phyloP scores from a whole-genome alignment of 2,113 vertebrate genomes.

The Plectropomus leopardus region DNA sequence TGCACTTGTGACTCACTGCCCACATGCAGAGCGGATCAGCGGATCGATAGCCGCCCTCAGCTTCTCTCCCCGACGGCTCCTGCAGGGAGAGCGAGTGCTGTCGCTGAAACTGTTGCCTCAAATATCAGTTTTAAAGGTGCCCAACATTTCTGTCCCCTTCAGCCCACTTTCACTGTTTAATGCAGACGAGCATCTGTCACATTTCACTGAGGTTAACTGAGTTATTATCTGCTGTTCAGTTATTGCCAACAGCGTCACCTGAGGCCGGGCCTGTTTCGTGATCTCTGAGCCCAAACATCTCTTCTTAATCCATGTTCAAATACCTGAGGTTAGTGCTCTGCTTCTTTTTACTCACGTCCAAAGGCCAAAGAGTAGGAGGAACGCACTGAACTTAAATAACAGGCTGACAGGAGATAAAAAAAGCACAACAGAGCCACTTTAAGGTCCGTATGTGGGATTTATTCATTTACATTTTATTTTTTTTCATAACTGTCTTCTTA shows the following conservation, averaged over 20 bases:
- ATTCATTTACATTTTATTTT: no score
- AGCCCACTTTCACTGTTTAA: conserved; percentile 6
- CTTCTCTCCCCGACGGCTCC: conserved; percentile 33
- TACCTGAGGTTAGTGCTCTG: not conserved
- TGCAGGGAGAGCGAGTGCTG: conserved; percentile 16
- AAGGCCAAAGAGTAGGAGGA: conserved; percentile 17
- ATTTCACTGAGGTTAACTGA: conserved; percentile 22
- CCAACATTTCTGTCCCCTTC: not conserved
- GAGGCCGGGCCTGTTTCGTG: not conserved
- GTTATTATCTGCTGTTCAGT: conserved; percentile 11
- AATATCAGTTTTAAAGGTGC: conserved; percentile 39
- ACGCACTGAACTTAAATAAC: not conserved
- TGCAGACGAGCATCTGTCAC: conserved; percentile 2
- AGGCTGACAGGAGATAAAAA: not conserved
- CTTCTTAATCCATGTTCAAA: conserved; percentile 9
- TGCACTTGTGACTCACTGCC: conserved; percentile 60
- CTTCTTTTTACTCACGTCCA: conserved; percentile 6
- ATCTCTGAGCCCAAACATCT: conserved; percentile 25
- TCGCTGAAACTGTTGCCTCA: conserved; percentile 27
- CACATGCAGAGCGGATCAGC: conserved; percentile 62
- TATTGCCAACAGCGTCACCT: conserved; percentile 8
- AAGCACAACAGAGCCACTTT: no score
- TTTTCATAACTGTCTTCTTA: no score
- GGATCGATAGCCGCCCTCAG: conserved; percentile 66
- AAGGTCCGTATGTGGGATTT: no score